Conservation (phyloP, 2,888 invertebrate genomes). For the Lagria hirta region DNA sequence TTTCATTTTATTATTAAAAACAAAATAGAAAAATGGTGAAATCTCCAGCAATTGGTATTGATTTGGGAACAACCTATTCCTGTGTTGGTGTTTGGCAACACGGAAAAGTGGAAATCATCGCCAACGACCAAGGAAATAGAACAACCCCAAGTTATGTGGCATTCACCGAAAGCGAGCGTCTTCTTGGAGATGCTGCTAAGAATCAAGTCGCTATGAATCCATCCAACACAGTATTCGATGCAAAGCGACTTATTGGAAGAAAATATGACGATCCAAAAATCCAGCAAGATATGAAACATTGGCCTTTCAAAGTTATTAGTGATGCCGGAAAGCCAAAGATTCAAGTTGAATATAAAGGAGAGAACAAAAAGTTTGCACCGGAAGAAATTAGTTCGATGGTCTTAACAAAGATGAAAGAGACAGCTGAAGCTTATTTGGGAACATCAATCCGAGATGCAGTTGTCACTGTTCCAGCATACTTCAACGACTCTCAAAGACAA, state of each 20-base stretch:
- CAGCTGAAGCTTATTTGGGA: slow-evolving; percentile 73
- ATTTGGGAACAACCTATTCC: slow-evolving; percentile 85
- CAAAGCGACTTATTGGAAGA: slow-evolving; percentile 77
- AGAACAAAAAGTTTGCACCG: slow-evolving; percentile 64
- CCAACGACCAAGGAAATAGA: slow-evolving; percentile 73
- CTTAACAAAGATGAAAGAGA: slow-evolving; percentile 65
- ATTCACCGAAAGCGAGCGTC: slow-evolving; percentile 68
- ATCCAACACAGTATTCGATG: slow-evolving; percentile 68
- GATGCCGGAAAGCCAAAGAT: slow-evolving; percentile 69
- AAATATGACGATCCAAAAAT: slow-evolving; percentile 74
- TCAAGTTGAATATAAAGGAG: slow-evolving; percentile 64
- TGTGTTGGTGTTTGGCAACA: slow-evolving; percentile 85
- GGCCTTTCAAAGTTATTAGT: slow-evolving; percentile 76
- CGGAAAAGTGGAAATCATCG: slow-evolving; percentile 74
- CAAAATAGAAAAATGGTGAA: slow-evolving; percentile 18
- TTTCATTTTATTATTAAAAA: too few relatives aligned
- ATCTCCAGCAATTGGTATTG: slow-evolving; percentile 69
- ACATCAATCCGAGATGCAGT: slow-evolving; percentile 69
- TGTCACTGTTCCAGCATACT: slow-evolving; percentile 74
- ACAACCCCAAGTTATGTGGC: slow-evolving; percentile 82
- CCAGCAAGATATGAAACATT: slow-evolving; percentile 78
- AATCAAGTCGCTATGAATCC: slow-evolving; percentile 74
- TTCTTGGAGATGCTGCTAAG: slow-evolving; percentile 71
- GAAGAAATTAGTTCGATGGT: slow-evolving; percentile 74
- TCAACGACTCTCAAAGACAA: slow-evolving; percentile 70